Conservation (phyloP, 2,113 vertebrate species). For the Dissostichus mawsoni region DNA sequence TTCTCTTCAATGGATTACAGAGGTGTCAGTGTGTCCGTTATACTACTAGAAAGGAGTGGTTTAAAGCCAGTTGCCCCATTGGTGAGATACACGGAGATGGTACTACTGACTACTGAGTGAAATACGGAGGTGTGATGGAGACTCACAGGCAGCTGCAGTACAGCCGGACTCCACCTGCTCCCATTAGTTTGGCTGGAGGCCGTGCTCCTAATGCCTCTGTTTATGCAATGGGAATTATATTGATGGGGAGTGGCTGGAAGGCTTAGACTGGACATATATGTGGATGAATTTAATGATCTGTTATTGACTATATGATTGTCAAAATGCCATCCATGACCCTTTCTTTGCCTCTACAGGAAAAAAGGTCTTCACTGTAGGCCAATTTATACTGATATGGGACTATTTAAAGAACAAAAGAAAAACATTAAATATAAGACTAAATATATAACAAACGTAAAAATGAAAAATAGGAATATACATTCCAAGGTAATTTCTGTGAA, state of each 20-base stretch:
- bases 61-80: conserved; percentile 11
- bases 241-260: conserved; percentile 41
- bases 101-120: conserved; percentile 52
- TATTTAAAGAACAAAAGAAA: conserved; percentile 73
- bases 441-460: conserved; percentile 62
- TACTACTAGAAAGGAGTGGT: conserved; percentile 39
- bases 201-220: conserved; percentile 56
- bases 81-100: conserved; percentile 7
- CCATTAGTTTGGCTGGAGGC: conserved; percentile 57
- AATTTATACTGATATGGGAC: conserved; percentile 64
- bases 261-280: conserved; percentile 36
- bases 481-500: conserved; percentile 90
- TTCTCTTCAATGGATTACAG: conserved; percentile 42
- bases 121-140: conserved; percentile 53
- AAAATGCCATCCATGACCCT: conserved; percentile 59
- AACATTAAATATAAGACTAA: conserved; percentile 62
- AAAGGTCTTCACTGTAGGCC: conserved; percentile 62
- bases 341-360: conserved; percentile 50
- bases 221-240: conserved; percentile 66
- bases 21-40: conserved; percentile 52
- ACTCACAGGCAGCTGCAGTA: conserved; percentile 68
- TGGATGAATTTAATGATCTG: conserved; percentile 47
- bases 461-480: conserved; percentile 83
- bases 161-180: conserved; percentile 51
- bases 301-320: conserved; percentile 70